Percentiles rank a stretch among this genome's conserved stretches.
These are phyloP conservation scores for Urosaurus nigricauda DNA, from an alignment of 2,797 vertebrate species.

Conservation along the genomic window DNA sequence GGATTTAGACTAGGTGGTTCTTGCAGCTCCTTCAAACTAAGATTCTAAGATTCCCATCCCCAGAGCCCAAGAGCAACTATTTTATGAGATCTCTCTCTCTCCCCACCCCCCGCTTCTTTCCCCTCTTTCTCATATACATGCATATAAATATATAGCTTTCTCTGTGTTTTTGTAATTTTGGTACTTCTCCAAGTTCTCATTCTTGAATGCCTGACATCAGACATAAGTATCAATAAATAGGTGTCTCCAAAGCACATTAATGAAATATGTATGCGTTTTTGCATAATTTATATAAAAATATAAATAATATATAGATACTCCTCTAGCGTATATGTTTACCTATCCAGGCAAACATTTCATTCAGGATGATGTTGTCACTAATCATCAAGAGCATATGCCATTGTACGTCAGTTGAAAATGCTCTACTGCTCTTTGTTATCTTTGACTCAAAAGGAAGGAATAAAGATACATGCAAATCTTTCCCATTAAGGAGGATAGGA, in stretches of 20 bases:
- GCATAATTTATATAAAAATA: not conserved
- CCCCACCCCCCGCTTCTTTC: too few species aligned
- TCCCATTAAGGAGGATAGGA: not conserved
- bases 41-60: too few species aligned
- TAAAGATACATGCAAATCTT: not conserved
- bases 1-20: too few species aligned
- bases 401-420: not conserved
- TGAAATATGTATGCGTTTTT: not conserved
- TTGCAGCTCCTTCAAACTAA: too few species aligned
- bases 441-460: not conserved
- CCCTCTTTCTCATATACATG: too few species aligned
- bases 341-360: not conserved
- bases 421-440: not conserved
- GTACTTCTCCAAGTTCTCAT: too few species aligned
- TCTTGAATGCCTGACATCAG: too few species aligned
- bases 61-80: too few species aligned
- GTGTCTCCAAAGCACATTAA: not conserved
- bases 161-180: too few species aligned
- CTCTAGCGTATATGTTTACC: not conserved
- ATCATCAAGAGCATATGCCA: not conserved
- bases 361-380: not conserved
- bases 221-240: not conserved
- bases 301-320: not conserved
- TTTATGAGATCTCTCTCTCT: too few species aligned
- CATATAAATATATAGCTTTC: too few species aligned